Evolutionary conservation across 92 coral and sea anemone genomes (phyloP).

Genomic region (Metridium senile): DNA sequence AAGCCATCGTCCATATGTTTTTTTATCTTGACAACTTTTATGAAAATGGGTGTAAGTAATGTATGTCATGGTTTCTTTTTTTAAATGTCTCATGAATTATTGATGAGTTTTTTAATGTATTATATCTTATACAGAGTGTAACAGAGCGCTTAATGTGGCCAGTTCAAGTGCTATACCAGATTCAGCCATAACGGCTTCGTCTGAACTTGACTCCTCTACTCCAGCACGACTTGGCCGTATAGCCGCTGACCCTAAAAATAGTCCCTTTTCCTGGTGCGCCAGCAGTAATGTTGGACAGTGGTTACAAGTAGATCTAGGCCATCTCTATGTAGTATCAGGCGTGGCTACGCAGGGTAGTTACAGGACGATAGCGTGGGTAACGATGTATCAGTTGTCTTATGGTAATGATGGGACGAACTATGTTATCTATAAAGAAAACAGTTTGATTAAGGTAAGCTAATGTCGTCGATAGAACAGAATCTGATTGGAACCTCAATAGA

Average conservation of each 20-base stretch:
- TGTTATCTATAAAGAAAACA: slow-evolving; percentile 61
- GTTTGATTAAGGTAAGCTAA: slow-evolving; percentile 47
- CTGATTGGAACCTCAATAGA: not conserved
- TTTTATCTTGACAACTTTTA: too few relatives aligned
- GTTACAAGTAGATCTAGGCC: slow-evolving; percentile 61
- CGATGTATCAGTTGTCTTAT: slow-evolving; percentile 65
- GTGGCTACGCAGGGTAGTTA: slow-evolving; percentile 62
- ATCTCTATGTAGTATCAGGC: slow-evolving; percentile 55
- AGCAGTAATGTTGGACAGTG: slow-evolving; percentile 47
- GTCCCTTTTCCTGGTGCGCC: slow-evolving; percentile 50
- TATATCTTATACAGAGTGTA: too few relatives aligned
- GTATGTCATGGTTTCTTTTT: too few relatives aligned
- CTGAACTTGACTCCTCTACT: slow-evolving; percentile 21
- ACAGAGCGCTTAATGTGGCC: slow-evolving; percentile 33
- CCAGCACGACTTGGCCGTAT: slow-evolving; percentile 13
- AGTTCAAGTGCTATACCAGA: slow-evolving; percentile 35
- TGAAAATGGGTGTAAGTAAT: too few relatives aligned
- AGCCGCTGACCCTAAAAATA: not conserved
- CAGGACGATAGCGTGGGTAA: slow-evolving; percentile 41
- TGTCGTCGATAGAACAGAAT: not conserved
- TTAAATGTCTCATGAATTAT: too few relatives aligned
- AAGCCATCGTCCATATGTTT: too few relatives aligned
- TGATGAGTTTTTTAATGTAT: too few relatives aligned
- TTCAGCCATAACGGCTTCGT: slow-evolving; percentile 35
- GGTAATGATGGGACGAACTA: slow-evolving; percentile 57